phyloP scores from a whole-genome alignment of 2,113 vertebrate species.

The Eptesicus fuscus region DNA sequence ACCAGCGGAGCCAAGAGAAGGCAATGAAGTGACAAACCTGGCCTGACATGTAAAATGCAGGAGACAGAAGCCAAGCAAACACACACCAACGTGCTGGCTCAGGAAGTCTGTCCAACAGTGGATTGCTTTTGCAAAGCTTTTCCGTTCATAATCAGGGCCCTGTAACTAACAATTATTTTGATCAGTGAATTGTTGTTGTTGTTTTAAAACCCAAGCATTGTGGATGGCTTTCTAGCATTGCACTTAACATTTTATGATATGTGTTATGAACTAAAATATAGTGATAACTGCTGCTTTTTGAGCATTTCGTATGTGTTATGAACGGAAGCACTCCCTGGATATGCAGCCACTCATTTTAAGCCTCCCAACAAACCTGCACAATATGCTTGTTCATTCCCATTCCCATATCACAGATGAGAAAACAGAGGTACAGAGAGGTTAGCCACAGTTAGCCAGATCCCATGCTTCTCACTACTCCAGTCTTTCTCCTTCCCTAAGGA shows the following conservation, averaged over 20 bases:
- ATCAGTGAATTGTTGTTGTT: neutral
- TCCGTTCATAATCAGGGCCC: neutral
- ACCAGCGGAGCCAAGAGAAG: neutral
- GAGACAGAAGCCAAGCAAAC: neutral
- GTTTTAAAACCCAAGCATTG: neutral
- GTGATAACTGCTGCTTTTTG: too few relatives aligned
- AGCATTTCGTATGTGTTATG: neutral
- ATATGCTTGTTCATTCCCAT: too few relatives aligned
- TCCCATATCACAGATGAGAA: neutral
- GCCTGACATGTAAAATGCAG: neutral
- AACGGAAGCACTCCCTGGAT: neutral
- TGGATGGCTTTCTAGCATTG: neutral
- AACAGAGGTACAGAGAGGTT: neutral
- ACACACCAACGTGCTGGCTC: neutral
- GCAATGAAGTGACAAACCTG: neutral
- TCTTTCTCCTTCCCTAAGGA: neutral
- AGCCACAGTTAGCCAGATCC: too few relatives aligned
- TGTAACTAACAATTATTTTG: neutral
- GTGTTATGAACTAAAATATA: neutral
- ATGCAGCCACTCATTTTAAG: neutral
- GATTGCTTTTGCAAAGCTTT: neutral
- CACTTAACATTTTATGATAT: neutral
- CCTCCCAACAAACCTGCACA: neutral
- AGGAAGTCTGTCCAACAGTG: neutral
- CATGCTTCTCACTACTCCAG: rapidly evolving